Conservation (phyloP, 2,797 vertebrate genomes). For the Ctenochaetus hawaiiensis region DNA sequence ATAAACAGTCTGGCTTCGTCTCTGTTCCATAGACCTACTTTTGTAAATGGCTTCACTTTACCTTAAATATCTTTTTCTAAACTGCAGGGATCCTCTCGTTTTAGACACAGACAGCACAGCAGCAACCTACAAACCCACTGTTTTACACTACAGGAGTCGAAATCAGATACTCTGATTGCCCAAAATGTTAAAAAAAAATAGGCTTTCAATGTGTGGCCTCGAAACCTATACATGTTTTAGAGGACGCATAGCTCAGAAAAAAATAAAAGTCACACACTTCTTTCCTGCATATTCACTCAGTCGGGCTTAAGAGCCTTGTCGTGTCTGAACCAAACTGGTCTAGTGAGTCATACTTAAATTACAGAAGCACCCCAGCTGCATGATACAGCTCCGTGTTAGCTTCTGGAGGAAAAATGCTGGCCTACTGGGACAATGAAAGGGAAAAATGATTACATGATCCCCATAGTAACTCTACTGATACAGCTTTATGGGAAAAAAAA, state of each 20-base stretch:
- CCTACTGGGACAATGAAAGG: constrained; percentile 40
- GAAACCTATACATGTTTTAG: constrained; percentile 41
- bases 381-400: constrained; percentile 24
- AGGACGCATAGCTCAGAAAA: constrained; percentile 32
- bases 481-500: not conserved
- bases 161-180: constrained; percentile 3
- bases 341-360: constrained; percentile 55
- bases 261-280: constrained; percentile 23
- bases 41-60: constrained; percentile 18
- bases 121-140: constrained; percentile 29
- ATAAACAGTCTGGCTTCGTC: constrained; percentile 10
- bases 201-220: not conserved
- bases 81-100: constrained; percentile 22
- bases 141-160: constrained; percentile 8
- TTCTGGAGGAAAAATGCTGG: constrained; percentile 21
- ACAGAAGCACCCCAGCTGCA: constrained; percentile 34
- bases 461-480: constrained; percentile 29
- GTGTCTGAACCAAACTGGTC: constrained; percentile 51
- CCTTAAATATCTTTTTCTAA: constrained; percentile 32
- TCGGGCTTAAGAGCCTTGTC: constrained; percentile 53
- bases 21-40: constrained; percentile 43
- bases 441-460: constrained; percentile 35
- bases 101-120: constrained; percentile 18
- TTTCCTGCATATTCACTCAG: constrained; percentile 39
- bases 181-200: not conserved